phyloP scores from a whole-genome alignment of 2,113 vertebrate species.

The Camelus dromedarius region DNA sequence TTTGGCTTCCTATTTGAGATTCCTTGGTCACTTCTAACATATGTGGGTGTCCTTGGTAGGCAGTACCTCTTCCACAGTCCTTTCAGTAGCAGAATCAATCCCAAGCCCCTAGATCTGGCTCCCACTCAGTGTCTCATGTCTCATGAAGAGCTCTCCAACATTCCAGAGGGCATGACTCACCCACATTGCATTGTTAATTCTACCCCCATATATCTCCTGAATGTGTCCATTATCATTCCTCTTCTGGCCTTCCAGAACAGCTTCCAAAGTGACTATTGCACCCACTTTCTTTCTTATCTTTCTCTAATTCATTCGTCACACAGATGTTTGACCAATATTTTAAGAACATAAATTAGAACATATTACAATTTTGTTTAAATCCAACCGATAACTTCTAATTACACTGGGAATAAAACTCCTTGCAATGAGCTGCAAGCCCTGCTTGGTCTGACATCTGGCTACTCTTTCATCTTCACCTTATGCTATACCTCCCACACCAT shows the following conservation, averaged over 20 bases:
- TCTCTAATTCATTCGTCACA: not conserved
- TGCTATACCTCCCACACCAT: not conserved
- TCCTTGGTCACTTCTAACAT: conserved; percentile 4
- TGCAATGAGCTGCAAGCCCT: not conserved
- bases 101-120: not conserved
- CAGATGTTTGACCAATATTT: not conserved
- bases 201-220: not conserved
- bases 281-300: not conserved
- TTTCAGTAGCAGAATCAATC: not conserved
- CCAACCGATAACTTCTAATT: not conserved
- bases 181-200: not conserved
- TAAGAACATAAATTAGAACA: not conserved
- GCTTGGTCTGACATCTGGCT: not conserved
- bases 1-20: conserved; percentile 47
- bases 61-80: not conserved
- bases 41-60: not conserved
- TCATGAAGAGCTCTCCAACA: not conserved
- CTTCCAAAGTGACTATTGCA: not conserved
- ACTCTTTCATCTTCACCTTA: not conserved
- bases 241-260: not conserved
- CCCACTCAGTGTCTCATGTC: not conserved
- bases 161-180: not conserved
- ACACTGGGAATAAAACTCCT: not conserved
- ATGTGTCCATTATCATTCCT: not conserved
- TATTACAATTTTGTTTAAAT: not conserved